Percentiles rank a stretch among this genome's conserved stretches.
phyloP scores from a whole-genome alignment of 2,888 invertebrate species.

The Drosophila anomelani region DNA sequence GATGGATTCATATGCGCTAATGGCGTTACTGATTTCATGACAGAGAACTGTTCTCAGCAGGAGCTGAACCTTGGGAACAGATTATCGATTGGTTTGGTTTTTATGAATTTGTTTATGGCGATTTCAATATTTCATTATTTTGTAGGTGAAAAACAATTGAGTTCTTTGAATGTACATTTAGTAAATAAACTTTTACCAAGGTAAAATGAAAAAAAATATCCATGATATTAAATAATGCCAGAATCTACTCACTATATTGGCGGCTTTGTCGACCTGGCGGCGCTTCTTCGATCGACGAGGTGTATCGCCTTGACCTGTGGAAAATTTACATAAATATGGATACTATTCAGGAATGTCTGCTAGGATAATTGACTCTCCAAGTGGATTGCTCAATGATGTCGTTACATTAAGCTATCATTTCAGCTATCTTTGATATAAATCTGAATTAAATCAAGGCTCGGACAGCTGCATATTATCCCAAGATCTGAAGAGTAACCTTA shows the following conservation, averaged over 20 bases:
- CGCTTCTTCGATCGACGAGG: constrained; percentile 86
- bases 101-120: constrained; percentile 42
- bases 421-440: not conserved
- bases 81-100: constrained; percentile 53
- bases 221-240: constrained; percentile 53
- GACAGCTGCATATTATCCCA: not conserved
- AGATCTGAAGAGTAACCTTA: not conserved
- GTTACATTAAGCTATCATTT: no score
- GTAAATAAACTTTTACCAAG: constrained; percentile 18
- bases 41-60: constrained; percentile 81
- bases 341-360: not conserved
- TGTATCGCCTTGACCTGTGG: constrained; percentile 83
- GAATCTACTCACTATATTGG: constrained; percentile 87
- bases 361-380: not conserved
- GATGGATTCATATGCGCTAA: constrained; percentile 73
- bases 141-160: constrained; percentile 53
- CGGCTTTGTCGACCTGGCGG: constrained; percentile 87
- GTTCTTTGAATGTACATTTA: constrained; percentile 53
- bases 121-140: constrained; percentile 15
- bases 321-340: not conserved
- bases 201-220: constrained; percentile 49
- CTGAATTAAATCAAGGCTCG: not conserved
- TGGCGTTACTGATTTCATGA: constrained; percentile 80
- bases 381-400: not conserved
- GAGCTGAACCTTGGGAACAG: constrained; percentile 76